Conservation (phyloP, 2,888 invertebrate genomes). For the Macrostomum cliftonense region DNA sequence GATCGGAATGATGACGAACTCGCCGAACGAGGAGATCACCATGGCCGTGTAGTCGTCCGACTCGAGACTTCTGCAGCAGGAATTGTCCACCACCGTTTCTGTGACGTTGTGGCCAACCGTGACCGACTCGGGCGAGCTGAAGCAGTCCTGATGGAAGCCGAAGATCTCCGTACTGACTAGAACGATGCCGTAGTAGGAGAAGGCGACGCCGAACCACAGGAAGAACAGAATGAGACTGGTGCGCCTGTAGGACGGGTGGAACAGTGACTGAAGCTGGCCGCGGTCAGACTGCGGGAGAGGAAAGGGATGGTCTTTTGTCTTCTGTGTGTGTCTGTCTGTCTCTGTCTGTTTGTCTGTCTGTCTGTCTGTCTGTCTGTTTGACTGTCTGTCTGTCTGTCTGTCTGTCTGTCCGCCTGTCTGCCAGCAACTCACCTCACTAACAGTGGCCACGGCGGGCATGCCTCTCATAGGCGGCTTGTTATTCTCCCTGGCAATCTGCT, state of each 20-base stretch:
- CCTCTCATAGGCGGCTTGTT: constrained; percentile 20
- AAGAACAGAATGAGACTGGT: constrained; percentile 28
- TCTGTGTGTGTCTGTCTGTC: too few relatives aligned
- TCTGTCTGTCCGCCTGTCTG: too few relatives aligned
- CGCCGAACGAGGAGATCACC: constrained; percentile 10
- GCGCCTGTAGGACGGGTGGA: constrained; percentile 21
- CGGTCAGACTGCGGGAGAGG: constrained; percentile 5
- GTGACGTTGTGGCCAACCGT: background rate
- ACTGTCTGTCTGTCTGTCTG: too few relatives aligned
- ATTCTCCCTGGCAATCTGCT: constrained; percentile 21
- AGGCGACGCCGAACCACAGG: constrained; percentile 34
- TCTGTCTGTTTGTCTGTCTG: too few relatives aligned
- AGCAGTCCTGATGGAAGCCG: constrained; percentile 7
- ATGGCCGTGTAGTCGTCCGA: constrained; percentile 5
- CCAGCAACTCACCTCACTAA: too few relatives aligned
- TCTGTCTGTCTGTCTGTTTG: too few relatives aligned
- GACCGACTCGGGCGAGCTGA: background rate
- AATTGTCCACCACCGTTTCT: constrained; percentile 5
- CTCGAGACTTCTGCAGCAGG: constrained; percentile 6
- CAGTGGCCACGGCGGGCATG: too few relatives aligned
- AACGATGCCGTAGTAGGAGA: constrained; percentile 35
- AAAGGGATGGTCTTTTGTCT: too few relatives aligned
- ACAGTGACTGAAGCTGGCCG: constrained; percentile 19
- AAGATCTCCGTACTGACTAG: constrained; percentile 25
- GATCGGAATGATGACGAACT: constrained; percentile 21